phyloP scores from a whole-genome alignment of 92 coral and sea anemone genomes.

The Epizoanthus rinbou region DNA sequence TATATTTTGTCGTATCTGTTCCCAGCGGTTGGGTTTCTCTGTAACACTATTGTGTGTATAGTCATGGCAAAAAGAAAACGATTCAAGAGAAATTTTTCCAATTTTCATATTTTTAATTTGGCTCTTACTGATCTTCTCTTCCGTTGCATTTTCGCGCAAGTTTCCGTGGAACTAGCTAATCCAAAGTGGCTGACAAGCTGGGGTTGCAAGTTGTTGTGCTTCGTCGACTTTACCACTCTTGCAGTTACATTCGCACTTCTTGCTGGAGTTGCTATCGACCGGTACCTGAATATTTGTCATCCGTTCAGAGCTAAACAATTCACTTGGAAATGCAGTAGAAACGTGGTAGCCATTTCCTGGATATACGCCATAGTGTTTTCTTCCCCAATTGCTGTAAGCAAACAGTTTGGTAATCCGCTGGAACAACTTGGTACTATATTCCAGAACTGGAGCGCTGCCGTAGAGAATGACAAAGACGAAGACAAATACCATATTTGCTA shows the following conservation, averaged over 20 bases:
- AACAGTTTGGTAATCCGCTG: conserved; percentile 16
- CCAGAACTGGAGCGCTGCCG: conserved; percentile 15
- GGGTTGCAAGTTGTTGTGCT: conserved; percentile 27
- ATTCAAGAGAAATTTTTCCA: conserved; percentile 32
- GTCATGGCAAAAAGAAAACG: conserved; percentile 22
- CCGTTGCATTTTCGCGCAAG: conserved; percentile 14
- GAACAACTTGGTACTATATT: conserved; percentile 1
- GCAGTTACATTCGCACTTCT: conserved; percentile 22
- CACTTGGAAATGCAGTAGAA: conserved; percentile 60
- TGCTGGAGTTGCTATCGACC: conserved; percentile 31
- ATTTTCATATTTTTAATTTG: conserved; percentile 33
- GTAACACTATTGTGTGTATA: conserved; percentile 19
- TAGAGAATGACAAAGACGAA: neutral
- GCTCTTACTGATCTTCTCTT: conserved; percentile 22
- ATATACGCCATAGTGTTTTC: conserved; percentile 45
- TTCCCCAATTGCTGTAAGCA: conserved; percentile 42
- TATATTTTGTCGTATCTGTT: neutral
- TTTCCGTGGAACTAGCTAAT: neutral
- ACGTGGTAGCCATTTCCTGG: conserved; percentile 47
- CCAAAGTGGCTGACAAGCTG: neutral
- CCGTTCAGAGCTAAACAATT: conserved; percentile 49
- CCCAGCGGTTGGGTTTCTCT: conserved; percentile 15
- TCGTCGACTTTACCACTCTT: conserved; percentile 15
- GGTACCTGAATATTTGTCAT: conserved; percentile 34
- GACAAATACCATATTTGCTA: conserved; percentile 25